phyloP scores from a whole-genome alignment of 2,888 invertebrate genomes.

The Mimumesa dahlbomi region DNA sequence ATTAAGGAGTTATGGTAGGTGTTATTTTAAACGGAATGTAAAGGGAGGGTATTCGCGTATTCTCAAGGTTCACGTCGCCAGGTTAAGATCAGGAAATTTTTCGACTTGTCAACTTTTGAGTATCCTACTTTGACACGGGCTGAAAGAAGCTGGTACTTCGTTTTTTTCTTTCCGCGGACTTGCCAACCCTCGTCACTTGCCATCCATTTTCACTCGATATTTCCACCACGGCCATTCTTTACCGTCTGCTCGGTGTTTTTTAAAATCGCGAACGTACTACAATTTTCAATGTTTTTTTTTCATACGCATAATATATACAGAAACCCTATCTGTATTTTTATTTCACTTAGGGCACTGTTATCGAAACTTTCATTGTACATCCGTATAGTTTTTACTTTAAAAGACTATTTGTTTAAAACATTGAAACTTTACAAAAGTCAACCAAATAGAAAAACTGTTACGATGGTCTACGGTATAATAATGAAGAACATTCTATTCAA shows the following conservation, averaged over 20 bases:
- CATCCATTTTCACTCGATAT: constrained; percentile 6
- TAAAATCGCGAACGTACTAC: background rate
- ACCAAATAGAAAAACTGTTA: no score
- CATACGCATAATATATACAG: no score
- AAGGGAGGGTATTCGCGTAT: no score
- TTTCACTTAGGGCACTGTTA: no score
- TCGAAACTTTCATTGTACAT: no score
- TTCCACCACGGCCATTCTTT: constrained; percentile 5
- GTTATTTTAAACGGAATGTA: no score
- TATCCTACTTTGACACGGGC: constrained; percentile 11
- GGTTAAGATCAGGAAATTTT: constrained; percentile 1
- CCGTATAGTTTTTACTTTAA: no score
- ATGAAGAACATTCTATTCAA: background rate
- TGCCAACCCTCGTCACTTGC: constrained; percentile 35
- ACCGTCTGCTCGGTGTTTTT: background rate
- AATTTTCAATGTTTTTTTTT: background rate
- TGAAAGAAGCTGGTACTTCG: background rate
- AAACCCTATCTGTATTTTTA: no score
- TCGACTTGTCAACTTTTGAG: constrained; percentile 1
- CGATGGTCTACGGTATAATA: no score
- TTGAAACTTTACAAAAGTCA: background rate
- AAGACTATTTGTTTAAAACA: no score
- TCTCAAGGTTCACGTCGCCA: no score
- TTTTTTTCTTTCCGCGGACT: constrained; percentile 1
- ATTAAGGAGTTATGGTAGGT: no score